phyloP scores from a whole-genome alignment of 2,888 invertebrate genomes.

The Himalopsyche kuldschensis region DNA sequence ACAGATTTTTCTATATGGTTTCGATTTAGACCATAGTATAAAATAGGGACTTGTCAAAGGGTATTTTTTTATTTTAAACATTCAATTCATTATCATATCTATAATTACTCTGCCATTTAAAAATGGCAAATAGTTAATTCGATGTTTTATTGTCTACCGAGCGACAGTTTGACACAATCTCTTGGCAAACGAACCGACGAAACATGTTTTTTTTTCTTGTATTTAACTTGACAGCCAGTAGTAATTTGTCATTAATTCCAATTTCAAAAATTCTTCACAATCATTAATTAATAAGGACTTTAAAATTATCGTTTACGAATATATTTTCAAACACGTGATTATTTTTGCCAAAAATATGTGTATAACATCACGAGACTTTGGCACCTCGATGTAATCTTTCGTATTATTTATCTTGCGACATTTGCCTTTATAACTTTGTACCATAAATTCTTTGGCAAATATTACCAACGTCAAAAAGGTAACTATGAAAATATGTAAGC shows the following conservation, averaged over 20 bases:
- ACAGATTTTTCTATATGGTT: too few relatives aligned
- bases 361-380: neutral
- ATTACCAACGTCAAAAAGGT: neutral
- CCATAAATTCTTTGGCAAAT: neutral
- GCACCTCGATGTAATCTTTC: neutral
- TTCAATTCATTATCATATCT: too few relatives aligned
- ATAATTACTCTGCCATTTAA: neutral
- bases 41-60: too few relatives aligned
- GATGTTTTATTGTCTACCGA: neutral
- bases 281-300: neutral
- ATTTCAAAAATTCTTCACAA: neutral
- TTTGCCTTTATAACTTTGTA: neutral
- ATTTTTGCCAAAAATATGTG: neutral
- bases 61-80: too few relatives aligned
- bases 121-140: neutral
- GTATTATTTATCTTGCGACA: neutral
- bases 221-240: neutral
- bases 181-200: neutral
- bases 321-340: neutral
- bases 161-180: neutral
- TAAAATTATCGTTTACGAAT: neutral
- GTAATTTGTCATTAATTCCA: neutral
- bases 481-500: neutral
- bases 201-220: neutral
- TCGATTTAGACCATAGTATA: too few relatives aligned